phyloP scores from a whole-genome alignment of 2,888 invertebrate genomes.

The Lithodes maja region DNA sequence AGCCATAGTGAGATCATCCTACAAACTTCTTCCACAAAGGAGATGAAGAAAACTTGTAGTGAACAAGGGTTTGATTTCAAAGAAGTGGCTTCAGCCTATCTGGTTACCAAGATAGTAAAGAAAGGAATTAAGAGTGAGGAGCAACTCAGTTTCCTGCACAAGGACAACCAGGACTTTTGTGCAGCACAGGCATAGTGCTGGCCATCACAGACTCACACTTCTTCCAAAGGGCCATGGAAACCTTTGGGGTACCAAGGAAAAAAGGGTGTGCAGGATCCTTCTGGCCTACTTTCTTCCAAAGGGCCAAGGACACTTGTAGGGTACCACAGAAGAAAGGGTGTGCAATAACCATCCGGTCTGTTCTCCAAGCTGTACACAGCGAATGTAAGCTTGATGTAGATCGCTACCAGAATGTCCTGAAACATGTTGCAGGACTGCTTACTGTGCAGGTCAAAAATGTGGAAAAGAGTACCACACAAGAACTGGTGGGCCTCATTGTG shows the following conservation, averaged over 20 bases:
- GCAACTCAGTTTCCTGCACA: constrained; percentile 22
- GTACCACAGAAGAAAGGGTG: too few species aligned
- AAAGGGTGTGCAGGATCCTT: background rate
- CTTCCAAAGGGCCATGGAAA: background rate
- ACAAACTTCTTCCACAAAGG: background rate
- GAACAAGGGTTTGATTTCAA: background rate
- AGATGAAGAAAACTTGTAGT: background rate
- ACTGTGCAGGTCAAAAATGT: background rate
- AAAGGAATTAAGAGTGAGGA: background rate
- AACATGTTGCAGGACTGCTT: constrained; percentile 18
- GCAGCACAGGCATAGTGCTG: background rate
- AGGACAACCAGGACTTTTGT: constrained; percentile 15
- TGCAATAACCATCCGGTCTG: background rate
- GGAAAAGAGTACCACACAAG: background rate
- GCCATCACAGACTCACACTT: background rate
- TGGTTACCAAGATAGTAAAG: background rate
- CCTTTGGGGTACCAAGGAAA: background rate
- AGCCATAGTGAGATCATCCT: background rate
- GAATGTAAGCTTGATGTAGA: background rate
- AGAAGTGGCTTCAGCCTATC: constrained; percentile 7
- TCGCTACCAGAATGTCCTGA: background rate
- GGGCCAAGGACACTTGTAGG: too few species aligned
- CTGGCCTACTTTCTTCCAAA: too few species aligned
- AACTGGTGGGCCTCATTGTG: background rate
- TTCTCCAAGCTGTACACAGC: background rate